phyloP scores from a whole-genome alignment of 35 echinoderm and acorn worm genomes.

The Heliocidaris tuberculata region DNA sequence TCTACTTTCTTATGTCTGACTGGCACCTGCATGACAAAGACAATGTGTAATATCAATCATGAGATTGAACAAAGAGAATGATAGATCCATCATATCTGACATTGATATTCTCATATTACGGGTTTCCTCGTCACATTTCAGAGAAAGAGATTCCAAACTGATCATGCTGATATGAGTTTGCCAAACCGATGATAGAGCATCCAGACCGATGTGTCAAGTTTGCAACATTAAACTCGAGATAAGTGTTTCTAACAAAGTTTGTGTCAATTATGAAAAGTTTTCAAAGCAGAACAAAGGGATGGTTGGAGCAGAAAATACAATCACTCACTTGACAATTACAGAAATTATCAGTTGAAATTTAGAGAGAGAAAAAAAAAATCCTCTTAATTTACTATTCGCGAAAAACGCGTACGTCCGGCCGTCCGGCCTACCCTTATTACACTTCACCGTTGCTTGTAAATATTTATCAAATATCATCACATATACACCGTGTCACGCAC shows the following conservation, averaged over 20 bases:
- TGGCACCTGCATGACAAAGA: not conserved
- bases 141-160: not conserved
- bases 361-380: not conserved
- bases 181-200: not conserved
- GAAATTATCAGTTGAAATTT: not conserved
- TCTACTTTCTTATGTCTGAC: not conserved
- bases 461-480: constrained; percentile 19
- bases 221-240: not conserved
- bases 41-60: constrained; percentile 9
- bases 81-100: not conserved
- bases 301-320: not conserved
- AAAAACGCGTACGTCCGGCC: not conserved
- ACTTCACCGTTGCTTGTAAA: not conserved
- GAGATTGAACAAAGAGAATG: not conserved
- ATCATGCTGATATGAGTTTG: not conserved
- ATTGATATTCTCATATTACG: not conserved
- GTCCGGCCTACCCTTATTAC: not conserved
- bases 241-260: not conserved
- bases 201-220: not conserved
- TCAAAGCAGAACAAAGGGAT: not conserved
- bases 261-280: not conserved
- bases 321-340: not conserved
- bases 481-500: not conserved
- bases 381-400: not conserved
- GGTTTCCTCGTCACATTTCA: not conserved